Evolutionary conservation across 2,797 vertebrate species (phyloP), one percentile per base, ranked within the genome.

Genomic region (Sebastes wilsoni): DNA sequence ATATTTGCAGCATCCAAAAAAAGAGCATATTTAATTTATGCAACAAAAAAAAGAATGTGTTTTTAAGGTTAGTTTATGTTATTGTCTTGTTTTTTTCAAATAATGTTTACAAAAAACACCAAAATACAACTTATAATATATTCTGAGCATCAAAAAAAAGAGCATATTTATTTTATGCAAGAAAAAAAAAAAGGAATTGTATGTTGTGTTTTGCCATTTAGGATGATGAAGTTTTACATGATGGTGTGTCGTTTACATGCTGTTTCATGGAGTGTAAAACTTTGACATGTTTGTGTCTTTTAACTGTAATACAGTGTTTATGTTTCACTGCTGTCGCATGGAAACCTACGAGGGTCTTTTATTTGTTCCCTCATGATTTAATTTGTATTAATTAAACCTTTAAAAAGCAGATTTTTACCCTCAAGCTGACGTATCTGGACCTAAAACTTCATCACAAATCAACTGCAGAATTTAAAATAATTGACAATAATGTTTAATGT

Each of bases 101-200:
- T 90, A 93, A 93, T 79, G 27, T 81, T 77, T 46, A 22, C 75
- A 84, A 91, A 90, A 88, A 82, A 20, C 11, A 76, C 23, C 86
- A 92, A 94, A 90, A 92, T 81, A 83, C 74, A 83, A 84, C 78
- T 79, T 90, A 91, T 94, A 93, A 93, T 93, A 94, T 93, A 94
- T 93, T 93, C 83, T 28, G 88, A 94, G 91, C 92, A 94, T 95
- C 81, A 84, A 94, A 95, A 91, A 91, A 94, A 95, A 94, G 82
- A 90, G 94, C 94, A 94, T 95, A 94, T 94, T 95, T 94, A 94
- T 94, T 94, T 94, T 94, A 95, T 95, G 94, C 94, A 87, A 83
- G 86, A 94, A 95, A 94, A 93, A 93, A 93, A 83, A 85, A 46
- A 67, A 54, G 46, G 20, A 78, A 78, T 52, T 83, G 78, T 81